phyloP scores from a whole-genome alignment of 2,797 vertebrate species.

The Hafferia zeledoni region DNA sequence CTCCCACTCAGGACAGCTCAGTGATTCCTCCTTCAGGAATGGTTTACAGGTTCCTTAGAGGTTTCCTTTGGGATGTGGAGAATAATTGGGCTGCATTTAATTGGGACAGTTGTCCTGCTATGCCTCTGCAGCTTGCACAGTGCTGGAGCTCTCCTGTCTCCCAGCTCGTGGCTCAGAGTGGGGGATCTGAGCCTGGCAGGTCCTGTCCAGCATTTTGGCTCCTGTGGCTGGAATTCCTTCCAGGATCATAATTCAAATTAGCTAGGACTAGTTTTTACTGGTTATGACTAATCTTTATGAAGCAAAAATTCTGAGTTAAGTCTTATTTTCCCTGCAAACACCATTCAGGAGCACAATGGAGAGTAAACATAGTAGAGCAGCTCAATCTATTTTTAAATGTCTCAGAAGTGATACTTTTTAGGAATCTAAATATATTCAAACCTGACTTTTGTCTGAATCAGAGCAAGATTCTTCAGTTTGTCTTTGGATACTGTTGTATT shows the following conservation, averaged over 20 bases:
- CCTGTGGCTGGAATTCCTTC: neutral
- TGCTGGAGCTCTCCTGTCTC: neutral
- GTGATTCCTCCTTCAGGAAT: neutral
- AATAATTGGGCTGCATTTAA: neutral
- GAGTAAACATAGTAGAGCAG: neutral
- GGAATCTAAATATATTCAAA: neutral
- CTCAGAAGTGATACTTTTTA: neutral
- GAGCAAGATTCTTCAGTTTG: neutral
- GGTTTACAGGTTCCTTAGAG: neutral
- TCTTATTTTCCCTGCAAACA: neutral
- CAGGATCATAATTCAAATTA: rapidly evolving
- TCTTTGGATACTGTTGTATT: neutral
- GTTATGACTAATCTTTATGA: neutral
- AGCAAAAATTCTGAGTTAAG: neutral
- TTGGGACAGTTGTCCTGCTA: neutral
- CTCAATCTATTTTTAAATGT: neutral
- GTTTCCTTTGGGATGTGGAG: neutral
- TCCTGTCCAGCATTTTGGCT: neutral
- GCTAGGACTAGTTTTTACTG: neutral
- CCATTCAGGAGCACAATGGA: neutral
- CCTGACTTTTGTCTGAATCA: neutral
- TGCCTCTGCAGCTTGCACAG: neutral
- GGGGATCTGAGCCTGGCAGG: neutral
- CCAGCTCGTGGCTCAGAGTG: neutral
- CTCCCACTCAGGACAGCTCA: neutral